These are phyloP conservation scores for Mesembrinibis cayennensis DNA, from an alignment of 2,113 vertebrate genomes.

Conservation along the genomic window DNA sequence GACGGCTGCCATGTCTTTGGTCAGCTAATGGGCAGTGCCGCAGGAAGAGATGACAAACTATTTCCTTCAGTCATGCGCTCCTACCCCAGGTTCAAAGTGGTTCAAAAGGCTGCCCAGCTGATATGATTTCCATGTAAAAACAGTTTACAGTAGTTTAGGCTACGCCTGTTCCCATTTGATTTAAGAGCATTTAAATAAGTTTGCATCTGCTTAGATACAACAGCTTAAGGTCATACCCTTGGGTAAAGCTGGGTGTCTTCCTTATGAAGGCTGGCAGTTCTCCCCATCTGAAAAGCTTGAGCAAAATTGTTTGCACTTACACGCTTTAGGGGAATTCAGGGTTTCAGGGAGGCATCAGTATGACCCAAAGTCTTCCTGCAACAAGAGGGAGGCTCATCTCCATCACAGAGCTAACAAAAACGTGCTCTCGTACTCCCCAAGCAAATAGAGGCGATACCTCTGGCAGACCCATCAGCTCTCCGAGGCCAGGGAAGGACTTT, in stretches of 20 bases:
- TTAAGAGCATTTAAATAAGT: not conserved
- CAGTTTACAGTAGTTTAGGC: not conserved
- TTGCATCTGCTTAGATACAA: not conserved
- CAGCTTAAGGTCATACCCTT: not conserved
- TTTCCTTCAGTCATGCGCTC: not conserved
- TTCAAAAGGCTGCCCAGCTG: not conserved
- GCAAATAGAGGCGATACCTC: not conserved
- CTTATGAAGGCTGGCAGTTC: not conserved
- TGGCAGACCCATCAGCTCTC: not conserved
- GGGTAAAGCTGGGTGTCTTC: not conserved
- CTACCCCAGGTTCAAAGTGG: accelerated
- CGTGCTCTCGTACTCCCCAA: accelerated
- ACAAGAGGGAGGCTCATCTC: not conserved
- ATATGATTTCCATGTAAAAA: not conserved
- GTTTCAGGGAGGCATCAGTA: not conserved
- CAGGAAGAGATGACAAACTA: accelerated
- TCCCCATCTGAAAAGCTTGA: not conserved
- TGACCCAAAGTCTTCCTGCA: not conserved
- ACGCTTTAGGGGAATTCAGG: not conserved
- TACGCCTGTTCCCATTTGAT: not conserved
- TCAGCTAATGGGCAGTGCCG: not conserved
- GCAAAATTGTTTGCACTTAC: not conserved
- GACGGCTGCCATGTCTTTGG: accelerated
- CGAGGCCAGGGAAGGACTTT: not conserved
- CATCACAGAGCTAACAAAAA: not conserved